phyloP scores from a whole-genome alignment of 1,140 invertebrate genomes.

The Asbolus verrucosus region DNA sequence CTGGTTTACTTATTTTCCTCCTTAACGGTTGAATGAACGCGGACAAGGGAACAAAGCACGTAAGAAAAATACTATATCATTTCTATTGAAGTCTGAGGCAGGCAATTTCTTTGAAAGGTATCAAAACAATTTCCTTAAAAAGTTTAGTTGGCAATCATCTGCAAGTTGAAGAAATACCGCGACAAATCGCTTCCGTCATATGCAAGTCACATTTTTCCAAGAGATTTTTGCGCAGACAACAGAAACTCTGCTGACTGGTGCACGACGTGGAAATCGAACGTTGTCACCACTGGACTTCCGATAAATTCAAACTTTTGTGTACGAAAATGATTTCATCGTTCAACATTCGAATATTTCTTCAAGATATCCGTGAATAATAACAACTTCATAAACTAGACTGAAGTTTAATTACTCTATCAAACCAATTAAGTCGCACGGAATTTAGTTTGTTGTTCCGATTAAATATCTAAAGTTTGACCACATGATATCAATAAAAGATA shows the following conservation, averaged over 20 bases:
- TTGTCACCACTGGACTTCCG: too few species aligned
- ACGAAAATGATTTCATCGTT: too few species aligned
- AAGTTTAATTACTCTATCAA: too few species aligned
- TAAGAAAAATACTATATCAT: constrained; percentile 37
- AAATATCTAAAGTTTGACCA: too few species aligned
- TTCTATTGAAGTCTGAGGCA: constrained; percentile 40
- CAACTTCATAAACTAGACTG: too few species aligned
- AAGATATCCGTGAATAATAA: too few species aligned
- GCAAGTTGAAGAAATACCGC: constrained; percentile 21
- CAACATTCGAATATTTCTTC: too few species aligned
- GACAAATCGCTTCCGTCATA: constrained; percentile 35
- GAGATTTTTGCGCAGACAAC: neutral
- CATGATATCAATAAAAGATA: too few species aligned
- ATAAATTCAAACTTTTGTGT: too few species aligned
- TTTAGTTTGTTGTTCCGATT: too few species aligned
- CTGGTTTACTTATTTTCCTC: constrained; percentile 37
- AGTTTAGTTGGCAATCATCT: constrained; percentile 36
- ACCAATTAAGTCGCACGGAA: too few species aligned
- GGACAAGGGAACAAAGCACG: constrained; percentile 28
- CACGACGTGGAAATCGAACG: neutral
- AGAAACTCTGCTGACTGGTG: neutral
- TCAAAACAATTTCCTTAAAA: constrained; percentile 38
- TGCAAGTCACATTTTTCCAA: neutral
- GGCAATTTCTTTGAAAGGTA: constrained; percentile 41
- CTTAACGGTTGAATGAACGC: constrained; percentile 19